These are phyloP conservation scores for Calosoma granatense DNA, from an alignment of 1,140 invertebrate species.

Conservation along the genomic window DNA sequence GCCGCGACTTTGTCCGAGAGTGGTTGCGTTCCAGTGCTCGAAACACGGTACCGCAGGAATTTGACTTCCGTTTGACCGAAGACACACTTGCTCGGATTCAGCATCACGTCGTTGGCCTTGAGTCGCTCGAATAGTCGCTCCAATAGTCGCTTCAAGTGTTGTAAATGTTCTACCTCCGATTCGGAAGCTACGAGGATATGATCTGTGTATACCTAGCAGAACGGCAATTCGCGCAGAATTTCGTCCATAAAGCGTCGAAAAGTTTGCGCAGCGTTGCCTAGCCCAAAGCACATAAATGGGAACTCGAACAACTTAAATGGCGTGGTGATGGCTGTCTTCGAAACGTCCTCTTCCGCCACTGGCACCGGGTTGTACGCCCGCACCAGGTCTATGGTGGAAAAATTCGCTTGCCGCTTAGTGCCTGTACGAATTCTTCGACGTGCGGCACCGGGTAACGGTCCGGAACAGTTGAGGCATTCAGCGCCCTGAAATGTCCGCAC, in stretches of 20 bases:
- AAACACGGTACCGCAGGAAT: too few species aligned
- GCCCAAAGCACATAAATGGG: too few species aligned
- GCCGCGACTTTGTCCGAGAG: too few species aligned
- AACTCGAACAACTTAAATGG: too few species aligned
- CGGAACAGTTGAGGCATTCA: constrained; percentile 32
- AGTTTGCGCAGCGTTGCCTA: too few species aligned
- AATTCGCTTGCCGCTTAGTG: constrained; percentile 28
- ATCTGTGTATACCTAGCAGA: constrained; percentile 15
- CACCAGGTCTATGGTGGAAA: constrained; percentile 35
- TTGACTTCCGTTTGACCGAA: too few species aligned
- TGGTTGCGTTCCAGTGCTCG: too few species aligned
- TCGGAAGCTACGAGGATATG: constrained; percentile 19
- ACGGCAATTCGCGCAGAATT: constrained; percentile 10
- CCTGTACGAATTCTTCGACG: constrained; percentile 29
- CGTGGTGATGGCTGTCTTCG: constrained; percentile 31
- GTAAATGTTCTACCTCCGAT: constrained; percentile 15
- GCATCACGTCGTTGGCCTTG: too few species aligned
- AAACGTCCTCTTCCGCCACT: constrained; percentile 24
- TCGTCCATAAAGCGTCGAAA: constrained; percentile 30
- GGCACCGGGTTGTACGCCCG: constrained; percentile 38
- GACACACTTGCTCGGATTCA: too few species aligned
- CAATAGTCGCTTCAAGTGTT: constrained; percentile 14
- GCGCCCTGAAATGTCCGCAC: too few species aligned
- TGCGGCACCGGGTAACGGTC: too few species aligned
- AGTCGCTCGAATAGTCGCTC: too few species aligned